Evolutionary conservation across 1,140 invertebrate species (phyloP), one percentile per base, ranked within the genome.

Genomic region (Archivesica marissinica): DNA sequence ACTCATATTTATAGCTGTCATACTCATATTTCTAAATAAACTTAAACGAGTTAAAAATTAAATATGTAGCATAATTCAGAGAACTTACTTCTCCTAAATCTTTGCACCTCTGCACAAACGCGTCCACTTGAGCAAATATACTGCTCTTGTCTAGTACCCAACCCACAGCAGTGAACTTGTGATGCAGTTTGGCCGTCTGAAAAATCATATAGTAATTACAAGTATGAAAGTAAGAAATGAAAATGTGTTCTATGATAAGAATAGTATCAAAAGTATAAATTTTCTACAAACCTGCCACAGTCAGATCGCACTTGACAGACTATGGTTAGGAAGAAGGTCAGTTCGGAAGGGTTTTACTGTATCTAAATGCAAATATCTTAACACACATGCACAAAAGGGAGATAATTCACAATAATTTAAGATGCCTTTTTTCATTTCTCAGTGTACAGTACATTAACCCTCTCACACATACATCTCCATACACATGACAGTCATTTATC

Each of bases 101-200:
- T 68, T 96, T 95, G 89, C 97, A 97, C 72, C 97, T 95, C 93
- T 97, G 96, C 47, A 97, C 95, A 91, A 98, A 98, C 0, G 97
- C 96, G 90, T 98, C 96, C 20, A 98, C 95, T 88, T 97, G 96
- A 89, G 97, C 97, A 93, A 98, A 98, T 88, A 98, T 97, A 1
- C 95, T 95, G n/a, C 96, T 96, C 61, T 95, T 95, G 88, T 97
- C 96, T 54, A 98, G 91, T 20, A 96, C 93, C 97, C 97, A 98
- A 28, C 92, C 91, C 39, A 89, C 87, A 23, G 88, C 78, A 2
- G 94, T 94, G 86, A 92, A 93, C 87, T 92, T 93, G 86, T 94
- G 90, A 84, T 95, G 94, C 28, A 94, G 88, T 76, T 91, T 91
- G 41, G 93, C 87, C 17, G 90, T 93, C 93, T 94, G 89, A 17